Base-by-base conservation (phyloP, 30 jellyfish, hydroid and myxozoan genomes). In the Pelagia noctiluca region DNA sequence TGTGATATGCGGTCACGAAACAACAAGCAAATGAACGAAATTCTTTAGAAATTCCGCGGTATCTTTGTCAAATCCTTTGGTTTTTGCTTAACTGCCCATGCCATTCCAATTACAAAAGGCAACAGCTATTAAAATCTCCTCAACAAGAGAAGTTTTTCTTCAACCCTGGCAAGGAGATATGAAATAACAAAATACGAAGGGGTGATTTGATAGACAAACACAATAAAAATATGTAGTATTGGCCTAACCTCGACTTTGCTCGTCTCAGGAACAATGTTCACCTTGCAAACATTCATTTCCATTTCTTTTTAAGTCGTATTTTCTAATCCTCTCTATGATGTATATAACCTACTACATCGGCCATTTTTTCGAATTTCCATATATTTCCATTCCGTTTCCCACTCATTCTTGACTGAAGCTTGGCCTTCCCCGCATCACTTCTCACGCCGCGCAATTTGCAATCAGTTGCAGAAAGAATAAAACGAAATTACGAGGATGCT, bases 231-330 rank as follows among this genome's bases (percentile, higher is more conserved):
- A 2, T 52, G 68, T 19, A 19, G 12, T 52, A 4, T 52, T 52
- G 68, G 68, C 68, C 68, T 52, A 52, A 52, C 68, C 68, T 52
- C 68, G 26, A 52, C 26, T 19, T 52, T 52, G 68, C 68, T 52
- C 4, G 68, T 10, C 21, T 52, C 68, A 8, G 68, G 28, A 52
- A 52, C 26, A 5, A 52, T 19, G 26, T n/a, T n/a, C n/a, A n/a
- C n/a, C n/a, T n/a, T n/a, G n/a, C n/a, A n/a, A n/a, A n/a, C n/a
- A n/a, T n/a, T n/a, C n/a, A n/a, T n/a, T n/a, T n/a, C n/a, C n/a
- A n/a, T n/a, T n/a, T n/a, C n/a, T n/a, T n/a, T n/a, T n/a, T n/a
- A n/a, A n/a, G n/a, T n/a, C n/a, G n/a, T n/a, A n/a, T n/a, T n/a
- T n/a, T n/a, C n/a, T n/a, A n/a, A n/a, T n/a, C n/a, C n/a, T n/a